These are phyloP conservation scores for Eledona agricola DNA, from an alignment of 2,888 invertebrate species.

Conservation along the genomic window DNA sequence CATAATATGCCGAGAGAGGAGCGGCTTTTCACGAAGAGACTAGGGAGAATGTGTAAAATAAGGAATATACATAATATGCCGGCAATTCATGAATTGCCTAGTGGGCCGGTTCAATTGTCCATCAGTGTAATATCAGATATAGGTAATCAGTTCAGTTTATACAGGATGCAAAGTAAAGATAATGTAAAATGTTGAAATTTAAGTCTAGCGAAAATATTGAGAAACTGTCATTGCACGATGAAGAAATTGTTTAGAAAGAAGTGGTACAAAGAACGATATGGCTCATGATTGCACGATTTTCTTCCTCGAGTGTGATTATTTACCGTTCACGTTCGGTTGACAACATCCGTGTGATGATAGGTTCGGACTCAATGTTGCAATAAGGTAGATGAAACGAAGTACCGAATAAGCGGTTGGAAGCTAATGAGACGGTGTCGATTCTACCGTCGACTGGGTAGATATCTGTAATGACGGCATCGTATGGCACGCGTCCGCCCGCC, in stretches of 20 bases:
- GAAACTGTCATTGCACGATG: slow-evolving; percentile 1
- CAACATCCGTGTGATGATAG: slow-evolving; percentile 34
- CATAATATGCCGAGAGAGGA: too few relatives aligned
- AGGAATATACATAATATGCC: too few relatives aligned
- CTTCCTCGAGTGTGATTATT: slow-evolving; percentile 28
- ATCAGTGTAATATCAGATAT: too few relatives aligned
- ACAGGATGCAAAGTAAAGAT: too few relatives aligned
- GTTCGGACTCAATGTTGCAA: slow-evolving; percentile 32
- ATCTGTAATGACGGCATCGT: slow-evolving; percentile 45
- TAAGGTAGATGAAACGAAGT: slow-evolving; percentile 27
- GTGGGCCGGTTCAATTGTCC: too few relatives aligned
- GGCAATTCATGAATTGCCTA: too few relatives aligned
- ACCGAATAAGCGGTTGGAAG: slow-evolving; percentile 30
- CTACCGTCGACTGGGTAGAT: slow-evolving; percentile 51
- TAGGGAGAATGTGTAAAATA: too few relatives aligned
- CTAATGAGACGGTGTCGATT: slow-evolving; percentile 46
- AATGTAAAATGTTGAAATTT: too few relatives aligned
- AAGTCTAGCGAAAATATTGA: not conserved
- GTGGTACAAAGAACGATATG: slow-evolving; percentile 15
- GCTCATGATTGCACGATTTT: slow-evolving; percentile 20
- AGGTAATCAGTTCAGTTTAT: too few relatives aligned
- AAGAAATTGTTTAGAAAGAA: slow-evolving; percentile 20
- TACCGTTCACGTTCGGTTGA: slow-evolving; percentile 30
- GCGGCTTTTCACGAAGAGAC: too few relatives aligned
- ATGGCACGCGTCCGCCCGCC: slow-evolving; percentile 29